Conservation (phyloP, 2,888 invertebrate species). For the Agriotes lineatus region DNA sequence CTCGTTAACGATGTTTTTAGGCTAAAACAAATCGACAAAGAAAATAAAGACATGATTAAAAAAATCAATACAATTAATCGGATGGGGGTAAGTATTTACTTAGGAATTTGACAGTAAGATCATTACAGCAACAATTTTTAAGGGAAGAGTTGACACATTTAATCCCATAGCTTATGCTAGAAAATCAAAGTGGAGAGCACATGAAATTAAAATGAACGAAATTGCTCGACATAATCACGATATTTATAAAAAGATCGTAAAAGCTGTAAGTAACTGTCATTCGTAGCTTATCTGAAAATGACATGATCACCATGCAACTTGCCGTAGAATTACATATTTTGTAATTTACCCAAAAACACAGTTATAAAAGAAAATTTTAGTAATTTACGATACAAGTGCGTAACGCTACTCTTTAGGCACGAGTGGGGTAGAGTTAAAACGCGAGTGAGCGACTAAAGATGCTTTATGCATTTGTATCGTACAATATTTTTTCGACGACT, state of each 20-base stretch:
- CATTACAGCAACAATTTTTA: not conserved
- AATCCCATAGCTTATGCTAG: slow-evolving; percentile 57
- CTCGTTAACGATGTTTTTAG: slow-evolving; percentile 62
- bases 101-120: too few species aligned
- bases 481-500: too few species aligned
- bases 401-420: too few species aligned
- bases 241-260: slow-evolving; percentile 49
- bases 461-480: too few species aligned
- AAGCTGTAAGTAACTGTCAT: slow-evolving; percentile 40
- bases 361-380: too few species aligned
- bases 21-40: slow-evolving; percentile 65
- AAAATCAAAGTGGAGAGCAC: slow-evolving; percentile 54
- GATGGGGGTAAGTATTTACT: slow-evolving; percentile 69
- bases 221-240: slow-evolving; percentile 55
- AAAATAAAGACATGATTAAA: slow-evolving; percentile 72
- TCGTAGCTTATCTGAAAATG: not conserved
- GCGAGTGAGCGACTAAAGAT: too few species aligned
- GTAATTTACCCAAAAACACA: too few species aligned
- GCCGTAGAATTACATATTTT: too few species aligned
- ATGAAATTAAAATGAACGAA: slow-evolving; percentile 51
- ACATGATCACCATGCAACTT: too few species aligned
- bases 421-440: too few species aligned
- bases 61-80: slow-evolving; percentile 72
- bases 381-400: too few species aligned
- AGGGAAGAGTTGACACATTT: slow-evolving; percentile 57